A percentile compares a stretch with the other conserved stretches of the same genome.
phyloP scores from a whole-genome alignment of 2,888 invertebrate species.

The Allacma fusca region DNA sequence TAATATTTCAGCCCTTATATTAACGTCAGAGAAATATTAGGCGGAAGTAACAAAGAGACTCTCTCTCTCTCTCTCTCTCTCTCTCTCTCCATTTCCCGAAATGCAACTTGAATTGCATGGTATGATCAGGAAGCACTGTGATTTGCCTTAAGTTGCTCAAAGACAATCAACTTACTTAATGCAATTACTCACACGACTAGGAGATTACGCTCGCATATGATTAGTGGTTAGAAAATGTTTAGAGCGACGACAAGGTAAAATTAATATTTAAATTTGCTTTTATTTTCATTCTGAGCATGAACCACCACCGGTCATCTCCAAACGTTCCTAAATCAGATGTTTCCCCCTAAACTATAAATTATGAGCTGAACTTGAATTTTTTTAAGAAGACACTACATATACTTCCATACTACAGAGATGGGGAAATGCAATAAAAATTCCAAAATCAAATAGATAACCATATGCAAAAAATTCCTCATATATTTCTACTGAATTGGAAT shows the following conservation, averaged over 20 bases:
- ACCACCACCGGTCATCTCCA: not conserved
- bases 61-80: too few species aligned
- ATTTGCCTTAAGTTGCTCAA: not conserved
- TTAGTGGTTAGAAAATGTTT: not conserved
- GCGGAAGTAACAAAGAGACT: constrained; percentile 4
- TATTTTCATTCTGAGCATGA: not conserved
- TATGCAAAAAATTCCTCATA: not conserved
- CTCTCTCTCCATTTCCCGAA: not conserved
- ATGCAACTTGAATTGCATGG: too few species aligned
- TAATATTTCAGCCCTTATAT: not conserved
- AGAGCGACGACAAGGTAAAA: not conserved
- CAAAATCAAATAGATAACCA: constrained; percentile 5
- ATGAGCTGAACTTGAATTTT: not conserved
- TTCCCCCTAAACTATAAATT: not conserved
- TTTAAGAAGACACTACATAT: not conserved
- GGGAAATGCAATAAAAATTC: not conserved
- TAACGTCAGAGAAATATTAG: not conserved
- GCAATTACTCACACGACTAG: not conserved
- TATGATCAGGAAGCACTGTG: too few species aligned
- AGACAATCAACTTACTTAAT: not conserved
- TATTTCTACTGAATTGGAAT: too few species aligned
- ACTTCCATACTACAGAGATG: not conserved
- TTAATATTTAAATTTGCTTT: not conserved
- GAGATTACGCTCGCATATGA: not conserved
- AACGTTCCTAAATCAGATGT: not conserved